Evolutionary conservation across 2,113 vertebrate species (phyloP), one percentile per base, ranked within the genome.

Genomic region (Dryoscopus gambensis): DNA sequence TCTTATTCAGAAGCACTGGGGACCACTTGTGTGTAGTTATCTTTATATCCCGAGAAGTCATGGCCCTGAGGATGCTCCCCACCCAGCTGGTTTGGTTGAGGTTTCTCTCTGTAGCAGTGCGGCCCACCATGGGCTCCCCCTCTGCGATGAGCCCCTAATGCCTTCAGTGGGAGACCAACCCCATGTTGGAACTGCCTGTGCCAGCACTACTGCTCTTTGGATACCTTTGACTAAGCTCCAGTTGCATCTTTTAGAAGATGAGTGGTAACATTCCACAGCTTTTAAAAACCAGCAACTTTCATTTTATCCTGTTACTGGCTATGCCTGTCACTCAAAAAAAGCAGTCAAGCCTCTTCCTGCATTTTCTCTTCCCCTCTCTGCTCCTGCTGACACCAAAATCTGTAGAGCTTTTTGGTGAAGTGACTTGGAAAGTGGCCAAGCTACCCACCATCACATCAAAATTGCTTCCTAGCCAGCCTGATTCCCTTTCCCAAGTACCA

Each of bases 61-160:
- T 1, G 9, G 56, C 33, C 67, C 46, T 19, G 22, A 52, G n/a
- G 40, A 8, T 33, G 68, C n/a, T 19, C 46, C 17, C 28, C 13
- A 11, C 5, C 28, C 2, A 1, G 0, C 0, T 8, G 10, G 23
- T 62, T 50, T 31, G 33, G 63, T 1, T 68, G 39, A 63, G 1
- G 1, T 39, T 77, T 53, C 39, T 42, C 50, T 55, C 50, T 10
- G 35, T 4, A 69, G 46, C n/a, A 63, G 37, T 4, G 11, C 11
- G 40, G 25, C 14, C 39, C 33, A 33, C 3, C 1, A 1, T 5
- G 40, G 55, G 53, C 17, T 53, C 11, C 12, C 16, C 14, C 40
- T 60, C 35, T 63, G 31, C 56, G 13, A 13, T 1, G 13, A 76
- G 17, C 30, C 1, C 68, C 40, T 28, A 14, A 42, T 4, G 4